Base-by-base conservation (phyloP, 2,888 invertebrate species). In the Drosophila siamana region DNA sequence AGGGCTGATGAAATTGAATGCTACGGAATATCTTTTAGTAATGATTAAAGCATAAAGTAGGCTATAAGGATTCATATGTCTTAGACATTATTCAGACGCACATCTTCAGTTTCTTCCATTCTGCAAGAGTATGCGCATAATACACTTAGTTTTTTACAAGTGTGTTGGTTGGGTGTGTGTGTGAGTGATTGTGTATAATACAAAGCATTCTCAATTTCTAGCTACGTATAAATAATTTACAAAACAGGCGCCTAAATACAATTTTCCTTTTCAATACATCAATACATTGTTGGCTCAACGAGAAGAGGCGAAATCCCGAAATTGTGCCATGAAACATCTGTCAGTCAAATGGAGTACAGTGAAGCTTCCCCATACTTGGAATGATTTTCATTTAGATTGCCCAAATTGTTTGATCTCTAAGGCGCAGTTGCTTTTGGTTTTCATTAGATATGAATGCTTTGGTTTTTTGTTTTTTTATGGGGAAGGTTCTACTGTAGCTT, bases 161-260 rank as follows among this genome's bases (percentile, higher is more conserved):
- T 43, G 8, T 51, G 13, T n/a, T n/a, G n/a, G n/a, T n/a, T 22
- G 7, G 47, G n/a, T 51, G 30, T 56, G 9, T 24, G 2, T 13
- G 30, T 19, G 26, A n/a, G n/a, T n/a, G n/a, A n/a, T n/a, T 46
- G 74, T 75, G 74, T 75, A 75, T 75, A 40, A 75, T 75, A 75
- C 74, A 75, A 63, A 74, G 59, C 73, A 57, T 33, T 74, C 48
- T 28, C 28, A 38, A 60, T 47, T 52, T 78, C 78, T 78, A 73
- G 74, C 74, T 78, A 69, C 60, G 6, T 51, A 54, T 61, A 57
- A 55, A 59, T 64, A 57, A 64, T 63, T 60, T 78, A 78, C 59
- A 74, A 63, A 66, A 74, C 22, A 28, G 24, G n/a, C 15, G 15
- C 22, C 48, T 41, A 43, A 44, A 50, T 57, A 69, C 22, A 46